Conservation (phyloP, 2,113 vertebrate species). For the Lycaon pictus region DNA sequence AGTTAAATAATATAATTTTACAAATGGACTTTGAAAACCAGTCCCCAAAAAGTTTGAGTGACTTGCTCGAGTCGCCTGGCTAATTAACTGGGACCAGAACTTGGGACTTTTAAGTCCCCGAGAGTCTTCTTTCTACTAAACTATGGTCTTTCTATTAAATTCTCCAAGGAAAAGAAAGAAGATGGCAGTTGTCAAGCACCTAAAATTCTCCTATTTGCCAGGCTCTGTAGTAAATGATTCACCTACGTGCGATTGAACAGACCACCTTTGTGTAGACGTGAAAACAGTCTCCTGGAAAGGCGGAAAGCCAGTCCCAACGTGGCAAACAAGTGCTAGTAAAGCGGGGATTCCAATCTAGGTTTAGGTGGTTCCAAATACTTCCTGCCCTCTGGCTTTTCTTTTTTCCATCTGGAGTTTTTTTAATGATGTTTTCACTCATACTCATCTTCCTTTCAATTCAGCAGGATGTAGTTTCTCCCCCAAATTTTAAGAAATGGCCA, state of each 20-base stretch:
- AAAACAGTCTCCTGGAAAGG: neutral
- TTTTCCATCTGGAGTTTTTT: neutral
- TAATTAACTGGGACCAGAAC: neutral
- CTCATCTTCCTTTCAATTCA: neutral
- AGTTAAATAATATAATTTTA: constrained; percentile 9
- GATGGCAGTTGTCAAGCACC: neutral
- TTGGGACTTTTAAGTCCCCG: neutral
- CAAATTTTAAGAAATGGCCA: constrained; percentile 27
- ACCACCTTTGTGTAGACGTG: neutral
- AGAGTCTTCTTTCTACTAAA: neutral
- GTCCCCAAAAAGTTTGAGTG: neutral
- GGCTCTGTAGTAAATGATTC: neutral
- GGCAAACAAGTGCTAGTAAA: neutral
- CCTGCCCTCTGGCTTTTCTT: neutral
- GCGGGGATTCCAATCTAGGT: neutral
- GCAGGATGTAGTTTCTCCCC: constrained; percentile 6
- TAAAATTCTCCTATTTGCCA: neutral
- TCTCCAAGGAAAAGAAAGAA: constrained; percentile 5
- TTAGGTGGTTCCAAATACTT: neutral
- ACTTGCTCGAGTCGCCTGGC: neutral
- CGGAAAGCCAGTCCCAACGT: neutral
- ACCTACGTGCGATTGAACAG: neutral
- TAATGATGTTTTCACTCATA: neutral
- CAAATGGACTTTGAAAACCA: neutral
- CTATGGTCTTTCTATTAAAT: neutral